These are phyloP conservation scores for Lepisosteus osseus DNA, from an alignment of 2,113 vertebrate species.

Conservation along the genomic window DNA sequence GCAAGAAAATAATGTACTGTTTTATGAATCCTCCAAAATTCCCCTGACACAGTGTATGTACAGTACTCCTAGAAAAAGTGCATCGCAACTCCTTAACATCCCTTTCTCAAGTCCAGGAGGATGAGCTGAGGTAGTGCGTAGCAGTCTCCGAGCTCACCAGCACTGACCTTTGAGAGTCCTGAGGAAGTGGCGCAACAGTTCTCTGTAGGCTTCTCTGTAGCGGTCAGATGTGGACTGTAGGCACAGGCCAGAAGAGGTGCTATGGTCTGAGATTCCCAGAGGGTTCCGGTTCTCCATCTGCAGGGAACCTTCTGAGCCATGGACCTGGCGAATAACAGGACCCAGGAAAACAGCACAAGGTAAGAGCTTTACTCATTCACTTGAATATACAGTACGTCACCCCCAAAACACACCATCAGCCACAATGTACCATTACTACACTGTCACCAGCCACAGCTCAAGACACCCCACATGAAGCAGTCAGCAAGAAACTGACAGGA, in stretches of 20 bases:
- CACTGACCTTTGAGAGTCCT: constrained; percentile 37
- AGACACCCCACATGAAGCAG: too few species aligned
- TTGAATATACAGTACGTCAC: not conserved
- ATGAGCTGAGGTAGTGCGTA: too few species aligned
- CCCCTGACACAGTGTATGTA: too few species aligned
- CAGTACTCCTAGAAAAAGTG: too few species aligned
- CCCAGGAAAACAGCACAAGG: not conserved
- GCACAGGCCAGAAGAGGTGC: constrained; percentile 8
- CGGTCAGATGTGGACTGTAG: constrained; percentile 29
- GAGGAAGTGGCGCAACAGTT: constrained; percentile 42
- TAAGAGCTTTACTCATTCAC: too few species aligned
- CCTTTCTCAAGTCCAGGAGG: too few species aligned
- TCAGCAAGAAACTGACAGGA: too few species aligned
- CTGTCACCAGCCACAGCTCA: too few species aligned
- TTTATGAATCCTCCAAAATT: too few species aligned
- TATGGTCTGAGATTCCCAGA: constrained; percentile 32
- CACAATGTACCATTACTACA: too few species aligned
- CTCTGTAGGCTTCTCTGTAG: constrained; percentile 27
- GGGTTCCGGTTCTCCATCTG: constrained; percentile 43
- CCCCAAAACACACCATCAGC: not conserved
- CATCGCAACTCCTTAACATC: too few species aligned
- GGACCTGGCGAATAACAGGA: constrained; percentile 17
- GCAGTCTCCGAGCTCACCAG: not conserved
- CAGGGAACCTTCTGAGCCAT: constrained; percentile 29
- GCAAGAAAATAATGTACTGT: too few species aligned